Conservation (phyloP, 64 coral and sea anemone genomes). For the Stylophora pistillata region DNA sequence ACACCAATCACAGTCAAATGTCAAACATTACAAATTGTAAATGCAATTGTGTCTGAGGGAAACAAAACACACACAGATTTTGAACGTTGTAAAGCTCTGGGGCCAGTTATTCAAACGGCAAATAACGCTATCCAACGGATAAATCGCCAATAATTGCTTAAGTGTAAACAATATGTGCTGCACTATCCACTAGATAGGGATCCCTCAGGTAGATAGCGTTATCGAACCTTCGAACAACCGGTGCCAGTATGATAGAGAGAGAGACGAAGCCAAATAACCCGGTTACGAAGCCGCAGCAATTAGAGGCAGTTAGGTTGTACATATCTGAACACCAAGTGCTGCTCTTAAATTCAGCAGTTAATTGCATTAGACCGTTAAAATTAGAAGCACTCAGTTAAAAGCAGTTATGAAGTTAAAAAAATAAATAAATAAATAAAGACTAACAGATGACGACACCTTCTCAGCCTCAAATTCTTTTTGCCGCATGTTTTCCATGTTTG, state of each 20-base stretch:
- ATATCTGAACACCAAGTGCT: neutral
- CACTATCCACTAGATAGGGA: too few relatives aligned
- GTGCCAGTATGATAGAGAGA: too few relatives aligned
- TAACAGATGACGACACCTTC: slow-evolving; percentile 77
- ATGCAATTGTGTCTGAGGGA: neutral
- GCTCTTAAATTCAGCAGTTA: neutral
- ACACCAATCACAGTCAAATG: neutral
- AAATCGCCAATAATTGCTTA: too few relatives aligned
- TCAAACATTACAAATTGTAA: neutral
- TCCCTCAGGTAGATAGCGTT: too few relatives aligned
- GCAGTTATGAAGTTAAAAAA: neutral
- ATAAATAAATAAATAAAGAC: slow-evolving; percentile 23
- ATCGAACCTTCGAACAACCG: too few relatives aligned
- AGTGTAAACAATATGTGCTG: too few relatives aligned
- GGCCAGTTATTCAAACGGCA: too few relatives aligned
- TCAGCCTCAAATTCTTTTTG: slow-evolving; percentile 56
- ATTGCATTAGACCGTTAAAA: neutral
- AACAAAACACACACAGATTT: neutral
- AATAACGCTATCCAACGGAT: too few relatives aligned
- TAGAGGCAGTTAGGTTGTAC: neutral
- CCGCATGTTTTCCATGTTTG: slow-evolving; percentile 62
- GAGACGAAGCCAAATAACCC: neutral
- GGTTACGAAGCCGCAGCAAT: neutral
- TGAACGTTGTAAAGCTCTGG: too few relatives aligned
- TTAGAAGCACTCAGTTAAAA: neutral